These are phyloP conservation scores for Deilephila porcellus DNA, from an alignment of 2,888 invertebrate species.

Conservation along the genomic window DNA sequence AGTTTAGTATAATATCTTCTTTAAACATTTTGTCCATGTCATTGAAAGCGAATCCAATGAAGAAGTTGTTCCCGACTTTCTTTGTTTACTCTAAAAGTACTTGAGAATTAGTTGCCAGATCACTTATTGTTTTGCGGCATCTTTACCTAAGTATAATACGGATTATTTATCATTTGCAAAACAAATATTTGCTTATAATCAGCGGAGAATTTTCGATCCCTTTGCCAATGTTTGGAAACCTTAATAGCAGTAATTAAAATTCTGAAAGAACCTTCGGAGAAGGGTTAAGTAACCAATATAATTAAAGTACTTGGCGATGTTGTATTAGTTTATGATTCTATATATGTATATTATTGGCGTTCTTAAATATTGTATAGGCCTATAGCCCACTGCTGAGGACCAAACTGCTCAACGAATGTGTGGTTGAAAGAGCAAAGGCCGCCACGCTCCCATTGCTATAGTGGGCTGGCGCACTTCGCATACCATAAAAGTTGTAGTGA, in stretches of 20 bases:
- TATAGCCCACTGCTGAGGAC: no score
- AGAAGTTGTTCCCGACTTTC: not conserved
- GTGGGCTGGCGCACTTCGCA: no score
- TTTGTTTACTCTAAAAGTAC: not conserved
- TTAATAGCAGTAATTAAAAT: conserved; percentile 13
- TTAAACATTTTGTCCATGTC: not conserved
- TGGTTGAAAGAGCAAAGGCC: no score
- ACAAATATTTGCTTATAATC: conserved; percentile 20
- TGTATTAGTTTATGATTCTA: no score
- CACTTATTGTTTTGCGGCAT: not conserved
- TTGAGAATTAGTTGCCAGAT: conserved; percentile 10
- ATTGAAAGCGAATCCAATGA: not conserved
- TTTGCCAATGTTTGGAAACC: not conserved
- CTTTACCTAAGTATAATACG: not conserved
- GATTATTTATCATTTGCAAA: not conserved
- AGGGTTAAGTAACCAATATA: not conserved
- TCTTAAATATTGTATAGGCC: no score
- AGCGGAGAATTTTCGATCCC: not conserved
- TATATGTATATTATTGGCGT: no score
- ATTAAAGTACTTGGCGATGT: not conserved
- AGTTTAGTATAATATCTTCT: not conserved
- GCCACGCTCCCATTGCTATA: no score
- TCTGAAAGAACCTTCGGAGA: not conserved
- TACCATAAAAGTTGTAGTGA: no score
- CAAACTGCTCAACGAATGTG: no score